Percentiles rank a stretch among this genome's conserved stretches.
These are phyloP conservation scores for Sebastes vulpes DNA, from an alignment of 2,797 vertebrate genomes.

Conservation along the genomic window DNA sequence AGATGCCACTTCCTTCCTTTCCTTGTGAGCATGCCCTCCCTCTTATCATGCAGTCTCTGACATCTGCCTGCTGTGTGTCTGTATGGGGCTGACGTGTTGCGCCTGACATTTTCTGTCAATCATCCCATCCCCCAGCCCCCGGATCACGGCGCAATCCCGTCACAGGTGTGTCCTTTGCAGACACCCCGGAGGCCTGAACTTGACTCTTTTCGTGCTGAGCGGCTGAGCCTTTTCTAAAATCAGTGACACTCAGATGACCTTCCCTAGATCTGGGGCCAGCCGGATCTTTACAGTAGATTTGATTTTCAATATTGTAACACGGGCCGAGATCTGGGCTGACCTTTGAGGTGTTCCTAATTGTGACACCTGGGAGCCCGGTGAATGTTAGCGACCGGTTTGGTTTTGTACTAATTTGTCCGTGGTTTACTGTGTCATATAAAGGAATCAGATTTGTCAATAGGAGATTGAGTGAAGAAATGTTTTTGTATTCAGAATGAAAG, in stretches of 20 bases:
- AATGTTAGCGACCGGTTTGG: slow-evolving; percentile 21
- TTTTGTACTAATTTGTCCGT: slow-evolving; percentile 41
- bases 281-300: slow-evolving; percentile 72
- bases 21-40: slow-evolving; percentile 51
- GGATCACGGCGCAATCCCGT: slow-evolving; percentile 39
- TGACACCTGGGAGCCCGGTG: slow-evolving; percentile 69
- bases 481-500: slow-evolving; percentile 58
- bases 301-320: slow-evolving; percentile 79
- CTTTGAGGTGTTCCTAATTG: slow-evolving; percentile 78
- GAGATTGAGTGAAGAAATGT: slow-evolving; percentile 41
- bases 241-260: slow-evolving; percentile 47
- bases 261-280: slow-evolving; percentile 48
- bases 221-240: slow-evolving; percentile 47
- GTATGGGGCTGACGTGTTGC: slow-evolving; percentile 42
- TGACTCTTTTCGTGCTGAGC: slow-evolving; percentile 13
- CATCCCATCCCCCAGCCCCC: slow-evolving; percentile 35
- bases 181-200: slow-evolving; percentile 55
- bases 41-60: slow-evolving; percentile 68
- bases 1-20: slow-evolving; percentile 61
- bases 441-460: slow-evolving; percentile 67
- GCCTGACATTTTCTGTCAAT: slow-evolving; percentile 77
- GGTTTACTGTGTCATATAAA: slow-evolving; percentile 48
- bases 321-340: slow-evolving; percentile 63
- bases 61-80: slow-evolving; percentile 73
- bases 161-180: slow-evolving; percentile 75